Evolutionary conservation across 1,140 invertebrate species (phyloP).

Genomic region (Sitobion miscanthi): DNA sequence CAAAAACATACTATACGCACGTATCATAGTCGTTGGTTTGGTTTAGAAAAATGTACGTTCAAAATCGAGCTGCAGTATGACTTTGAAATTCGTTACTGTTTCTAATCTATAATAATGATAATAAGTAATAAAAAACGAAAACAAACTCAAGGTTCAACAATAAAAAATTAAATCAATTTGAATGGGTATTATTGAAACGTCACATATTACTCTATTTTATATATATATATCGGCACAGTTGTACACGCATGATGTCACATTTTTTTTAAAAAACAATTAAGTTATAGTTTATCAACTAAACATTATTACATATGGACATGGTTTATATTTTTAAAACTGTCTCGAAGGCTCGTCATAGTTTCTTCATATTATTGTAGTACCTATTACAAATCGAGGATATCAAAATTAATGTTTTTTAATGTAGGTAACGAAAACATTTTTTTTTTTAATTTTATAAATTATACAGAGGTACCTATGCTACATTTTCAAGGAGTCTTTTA

Average conservation of each 20-base stretch:
- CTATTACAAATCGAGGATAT: not conserved
- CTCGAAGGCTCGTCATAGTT: not conserved
- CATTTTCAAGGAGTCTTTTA: not conserved
- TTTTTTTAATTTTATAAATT: not conserved
- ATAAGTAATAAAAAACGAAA: not conserved
- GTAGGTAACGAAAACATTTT: not conserved
- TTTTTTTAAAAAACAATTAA: not conserved
- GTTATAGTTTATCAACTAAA: not conserved
- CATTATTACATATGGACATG: not conserved
- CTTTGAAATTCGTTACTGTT: not conserved
- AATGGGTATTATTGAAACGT: not conserved
- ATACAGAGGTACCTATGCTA: not conserved
- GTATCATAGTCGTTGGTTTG: not conserved
- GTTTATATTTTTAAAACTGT: not conserved
- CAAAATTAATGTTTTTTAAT: conserved; percentile 2
- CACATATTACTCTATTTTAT: not conserved
- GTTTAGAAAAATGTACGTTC: not conserved
- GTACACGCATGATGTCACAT: not conserved
- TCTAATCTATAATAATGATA: not conserved
- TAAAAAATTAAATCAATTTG: not conserved
- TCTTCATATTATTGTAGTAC: not conserved
- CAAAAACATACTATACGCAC: not conserved
- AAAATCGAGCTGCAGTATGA: not conserved
- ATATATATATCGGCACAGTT: not conserved
- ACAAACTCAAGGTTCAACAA: not conserved